Evolutionary conservation across 2,888 invertebrate species (phyloP).

Genomic region (Melanostoma mellinum): DNA sequence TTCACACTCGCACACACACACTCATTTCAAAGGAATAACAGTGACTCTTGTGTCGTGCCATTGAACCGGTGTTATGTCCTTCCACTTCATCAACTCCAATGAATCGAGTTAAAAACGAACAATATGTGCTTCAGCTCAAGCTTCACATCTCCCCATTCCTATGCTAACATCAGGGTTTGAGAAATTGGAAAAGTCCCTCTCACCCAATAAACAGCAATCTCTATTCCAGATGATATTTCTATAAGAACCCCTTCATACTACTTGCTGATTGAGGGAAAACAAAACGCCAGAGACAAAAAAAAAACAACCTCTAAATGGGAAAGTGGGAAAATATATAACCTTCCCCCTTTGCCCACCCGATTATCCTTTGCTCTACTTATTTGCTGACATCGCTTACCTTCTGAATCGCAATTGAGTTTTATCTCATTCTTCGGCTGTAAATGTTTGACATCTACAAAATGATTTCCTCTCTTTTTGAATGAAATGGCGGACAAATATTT

Average conservation of each 20-base stretch:
- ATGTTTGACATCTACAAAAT: constrained; percentile 43
- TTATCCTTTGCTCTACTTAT: constrained; percentile 43
- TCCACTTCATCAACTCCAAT: constrained; percentile 65
- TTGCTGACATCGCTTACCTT: constrained; percentile 40
- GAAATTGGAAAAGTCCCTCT: constrained; percentile 57
- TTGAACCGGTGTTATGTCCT: constrained; percentile 68
- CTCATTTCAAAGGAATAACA: constrained; percentile 41
- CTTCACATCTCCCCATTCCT: neutral
- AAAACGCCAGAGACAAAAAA: constrained; percentile 19
- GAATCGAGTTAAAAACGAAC: constrained; percentile 60
- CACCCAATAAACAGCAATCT: constrained; percentile 30
- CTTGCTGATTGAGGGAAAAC: constrained; percentile 13
- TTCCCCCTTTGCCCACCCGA: constrained; percentile 22
- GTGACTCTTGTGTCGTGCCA: constrained; percentile 57
- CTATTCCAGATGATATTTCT: constrained; percentile 35
- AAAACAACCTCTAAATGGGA: constrained; percentile 17
- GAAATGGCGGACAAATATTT: constrained; percentile 52
- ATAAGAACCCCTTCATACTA: constrained; percentile 12
- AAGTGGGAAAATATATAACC: constrained; percentile 27
- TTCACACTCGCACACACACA: neutral
- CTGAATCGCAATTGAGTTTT: constrained; percentile 22
- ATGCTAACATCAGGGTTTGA: constrained; percentile 13
- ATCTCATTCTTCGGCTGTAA: constrained; percentile 26
- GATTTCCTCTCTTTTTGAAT: constrained; percentile 25
- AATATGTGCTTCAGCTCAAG: constrained; percentile 25